phyloP scores from a whole-genome alignment of 2,888 invertebrate genomes.

The Acleris literana region DNA sequence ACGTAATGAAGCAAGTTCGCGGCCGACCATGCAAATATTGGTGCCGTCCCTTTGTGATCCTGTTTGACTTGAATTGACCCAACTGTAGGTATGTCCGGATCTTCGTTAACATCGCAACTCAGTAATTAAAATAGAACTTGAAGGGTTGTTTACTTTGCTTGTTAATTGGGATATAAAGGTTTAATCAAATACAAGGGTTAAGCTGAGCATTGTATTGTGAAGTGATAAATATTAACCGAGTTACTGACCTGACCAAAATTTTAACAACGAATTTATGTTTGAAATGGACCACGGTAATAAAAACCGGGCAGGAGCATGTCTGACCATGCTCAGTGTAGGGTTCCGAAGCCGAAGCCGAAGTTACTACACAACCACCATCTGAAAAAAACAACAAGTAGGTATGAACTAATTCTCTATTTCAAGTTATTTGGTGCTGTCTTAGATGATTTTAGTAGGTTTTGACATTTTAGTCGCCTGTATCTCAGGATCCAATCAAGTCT shows the following conservation, averaged over 20 bases:
- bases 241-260: background rate
- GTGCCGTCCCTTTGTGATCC: conserved; percentile 31
- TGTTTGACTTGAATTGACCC: conserved; percentile 35
- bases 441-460: no score
- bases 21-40: conserved; percentile 35
- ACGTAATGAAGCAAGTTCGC: conserved; percentile 32
- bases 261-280: background rate
- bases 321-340: no score
- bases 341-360: no score
- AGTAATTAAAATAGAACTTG: conserved; percentile 37
- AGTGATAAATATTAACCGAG: conserved; percentile 4
- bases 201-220: conserved; percentile 4
- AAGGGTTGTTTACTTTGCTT: conserved; percentile 23
- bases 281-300: no score
- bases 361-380: no score
- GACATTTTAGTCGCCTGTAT: no score
- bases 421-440: no score
- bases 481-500: no score
- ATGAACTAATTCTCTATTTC: no score
- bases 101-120: conserved; percentile 34
- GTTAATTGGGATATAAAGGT: conserved; percentile 25
- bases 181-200: conserved; percentile 22
- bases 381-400: no score
- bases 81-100: conserved; percentile 23
- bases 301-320: no score